A percentile compares a stretch with the other conserved stretches of the same genome.
These are phyloP conservation scores for Trichogramma pretiosum DNA, from an alignment of 1,140 invertebrate species.

Conservation along the genomic window DNA sequence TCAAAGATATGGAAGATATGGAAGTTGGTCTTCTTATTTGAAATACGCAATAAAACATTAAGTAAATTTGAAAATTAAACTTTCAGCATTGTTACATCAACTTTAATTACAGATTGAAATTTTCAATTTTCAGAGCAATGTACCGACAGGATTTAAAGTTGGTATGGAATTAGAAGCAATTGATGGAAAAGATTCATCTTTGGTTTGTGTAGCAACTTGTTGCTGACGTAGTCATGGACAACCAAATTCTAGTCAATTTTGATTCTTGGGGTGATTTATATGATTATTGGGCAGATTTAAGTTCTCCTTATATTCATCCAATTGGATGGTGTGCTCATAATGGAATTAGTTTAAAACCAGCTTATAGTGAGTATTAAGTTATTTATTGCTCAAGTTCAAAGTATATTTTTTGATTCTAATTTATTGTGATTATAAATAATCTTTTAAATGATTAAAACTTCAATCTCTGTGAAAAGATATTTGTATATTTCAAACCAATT, in stretches of 20 bases:
- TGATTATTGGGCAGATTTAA: constrained; percentile 87
- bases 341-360: constrained; percentile 70
- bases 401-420: no score
- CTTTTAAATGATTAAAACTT: no score
- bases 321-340: constrained; percentile 86
- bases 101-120: no score
- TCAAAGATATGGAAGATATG: constrained; percentile 60
- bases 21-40: constrained; percentile 79
- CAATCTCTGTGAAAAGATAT: no score
- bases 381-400: not conserved
- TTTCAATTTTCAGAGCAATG: no score
- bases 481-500: no score
- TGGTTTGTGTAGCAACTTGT: constrained; percentile 84
- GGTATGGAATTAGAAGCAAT: constrained; percentile 95
- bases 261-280: constrained; percentile 91
- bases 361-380: constrained; percentile 70
- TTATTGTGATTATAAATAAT: no score
- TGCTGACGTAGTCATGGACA: constrained; percentile 75
- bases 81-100: no score
- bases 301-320: constrained; percentile 87
- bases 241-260: constrained; percentile 83
- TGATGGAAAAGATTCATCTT: constrained; percentile 76
- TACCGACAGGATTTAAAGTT: constrained; percentile 67
- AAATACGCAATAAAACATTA: constrained; percentile 59
- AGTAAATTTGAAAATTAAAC: constrained; percentile 16